Conservation (phyloP, 2,888 invertebrate species). For the Cantharis flavilabris region DNA sequence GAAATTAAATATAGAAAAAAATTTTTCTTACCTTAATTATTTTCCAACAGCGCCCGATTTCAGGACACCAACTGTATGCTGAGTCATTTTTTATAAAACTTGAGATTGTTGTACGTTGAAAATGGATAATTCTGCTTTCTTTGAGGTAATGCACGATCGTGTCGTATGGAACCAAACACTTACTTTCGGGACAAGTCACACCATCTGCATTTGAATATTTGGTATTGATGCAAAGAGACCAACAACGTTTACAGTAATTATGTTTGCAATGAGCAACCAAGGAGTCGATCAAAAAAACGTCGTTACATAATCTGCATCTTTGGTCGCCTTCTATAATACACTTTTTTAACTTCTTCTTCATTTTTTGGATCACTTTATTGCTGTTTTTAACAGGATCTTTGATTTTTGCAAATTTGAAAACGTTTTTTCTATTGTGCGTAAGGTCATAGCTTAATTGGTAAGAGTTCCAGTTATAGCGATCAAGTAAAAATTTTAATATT, state of each 20-base stretch:
- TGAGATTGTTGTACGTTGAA: background rate
- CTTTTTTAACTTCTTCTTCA: background rate
- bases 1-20: background rate
- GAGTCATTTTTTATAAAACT: background rate
- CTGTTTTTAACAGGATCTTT: background rate
- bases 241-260: background rate
- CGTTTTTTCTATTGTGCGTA: background rate
- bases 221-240: background rate
- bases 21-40: background rate
- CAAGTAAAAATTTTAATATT: background rate
- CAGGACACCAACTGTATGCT: background rate
- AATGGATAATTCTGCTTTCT: background rate
- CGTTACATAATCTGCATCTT: background rate
- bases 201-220: background rate
- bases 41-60: background rate
- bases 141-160: background rate
- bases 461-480: background rate
- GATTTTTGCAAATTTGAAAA: background rate
- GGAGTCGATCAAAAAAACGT: fast-evolving
- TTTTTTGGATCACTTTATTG: background rate
- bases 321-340: background rate
- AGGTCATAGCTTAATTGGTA: background rate
- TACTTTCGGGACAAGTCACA: background rate
- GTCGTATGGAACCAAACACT: background rate
- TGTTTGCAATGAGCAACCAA: background rate